phyloP scores from a whole-genome alignment of 2,113 vertebrate genomes.

The Zootoca vivipara region DNA sequence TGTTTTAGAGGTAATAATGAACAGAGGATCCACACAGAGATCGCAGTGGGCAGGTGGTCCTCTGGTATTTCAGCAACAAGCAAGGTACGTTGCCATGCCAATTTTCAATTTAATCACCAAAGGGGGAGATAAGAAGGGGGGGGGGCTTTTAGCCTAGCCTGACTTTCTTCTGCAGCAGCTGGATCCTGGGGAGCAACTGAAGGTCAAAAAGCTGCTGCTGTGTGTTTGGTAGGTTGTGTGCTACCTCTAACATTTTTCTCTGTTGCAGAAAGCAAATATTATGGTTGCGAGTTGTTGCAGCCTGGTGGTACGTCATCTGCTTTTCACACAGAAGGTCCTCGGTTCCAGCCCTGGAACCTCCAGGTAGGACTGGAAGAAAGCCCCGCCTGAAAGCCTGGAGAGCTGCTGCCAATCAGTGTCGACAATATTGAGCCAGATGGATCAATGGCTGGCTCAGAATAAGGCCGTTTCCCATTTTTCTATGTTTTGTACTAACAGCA shows the following conservation, averaged over 20 bases:
- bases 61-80: conserved; percentile 2
- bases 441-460: too few species aligned
- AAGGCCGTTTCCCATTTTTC: too few species aligned
- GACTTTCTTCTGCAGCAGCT: background rate
- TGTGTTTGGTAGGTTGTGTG: background rate
- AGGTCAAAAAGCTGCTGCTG: background rate
- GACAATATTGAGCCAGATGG: too few species aligned
- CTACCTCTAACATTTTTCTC: background rate
- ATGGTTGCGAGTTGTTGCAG: background rate
- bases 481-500: background rate
- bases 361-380: too few species aligned
- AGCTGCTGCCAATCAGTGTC: too few species aligned
- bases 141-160: background rate
- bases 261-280: background rate
- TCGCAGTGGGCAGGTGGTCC: background rate
- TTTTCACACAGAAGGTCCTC: background rate
- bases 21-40: background rate
- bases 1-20: conserved; percentile 6
- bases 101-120: background rate
- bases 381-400: too few species aligned
- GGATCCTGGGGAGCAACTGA: background rate
- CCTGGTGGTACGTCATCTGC: background rate
- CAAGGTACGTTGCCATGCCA: background rate
- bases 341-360: too few species aligned
- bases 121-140: background rate